Percentiles rank a stretch among this genome's conserved stretches.
These are phyloP conservation scores for Mesitornis unicolor DNA, from an alignment of 2,113 vertebrate genomes.

Conservation along the genomic window DNA sequence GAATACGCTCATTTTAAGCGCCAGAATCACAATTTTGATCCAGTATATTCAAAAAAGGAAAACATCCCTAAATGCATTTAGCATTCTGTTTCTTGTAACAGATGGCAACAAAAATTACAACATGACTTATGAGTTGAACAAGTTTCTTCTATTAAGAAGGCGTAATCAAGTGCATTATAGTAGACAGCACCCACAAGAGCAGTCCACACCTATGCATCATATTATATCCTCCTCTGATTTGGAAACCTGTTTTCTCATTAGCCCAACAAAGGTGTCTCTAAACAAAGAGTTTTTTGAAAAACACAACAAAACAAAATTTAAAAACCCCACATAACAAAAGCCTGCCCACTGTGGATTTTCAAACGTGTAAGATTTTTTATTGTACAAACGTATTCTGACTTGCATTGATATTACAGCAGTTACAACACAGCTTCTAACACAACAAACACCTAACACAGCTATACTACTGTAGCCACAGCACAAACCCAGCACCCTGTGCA, in stretches of 20 bases:
- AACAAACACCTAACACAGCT: neutral
- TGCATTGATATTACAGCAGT: neutral
- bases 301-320: neutral
- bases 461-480: fast-evolving
- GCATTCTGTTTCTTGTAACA: neutral
- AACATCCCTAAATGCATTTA: neutral
- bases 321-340: neutral
- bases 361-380: neutral
- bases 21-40: neutral
- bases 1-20: neutral
- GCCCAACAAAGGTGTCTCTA: neutral
- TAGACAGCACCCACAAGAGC: neutral
- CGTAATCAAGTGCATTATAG: neutral
- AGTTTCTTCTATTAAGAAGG: neutral
- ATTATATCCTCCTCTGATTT: neutral
- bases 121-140: neutral
- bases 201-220: neutral
- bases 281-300: neutral
- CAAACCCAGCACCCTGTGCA: neutral
- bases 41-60: neutral
- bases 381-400: neutral
- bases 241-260: neutral
- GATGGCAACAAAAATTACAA: neutral
- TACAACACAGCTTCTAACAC: neutral
- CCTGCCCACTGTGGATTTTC: neutral